Evolutionary conservation across 2,113 vertebrate species (phyloP).

Genomic region (Ageneiosus marmoratus): DNA sequence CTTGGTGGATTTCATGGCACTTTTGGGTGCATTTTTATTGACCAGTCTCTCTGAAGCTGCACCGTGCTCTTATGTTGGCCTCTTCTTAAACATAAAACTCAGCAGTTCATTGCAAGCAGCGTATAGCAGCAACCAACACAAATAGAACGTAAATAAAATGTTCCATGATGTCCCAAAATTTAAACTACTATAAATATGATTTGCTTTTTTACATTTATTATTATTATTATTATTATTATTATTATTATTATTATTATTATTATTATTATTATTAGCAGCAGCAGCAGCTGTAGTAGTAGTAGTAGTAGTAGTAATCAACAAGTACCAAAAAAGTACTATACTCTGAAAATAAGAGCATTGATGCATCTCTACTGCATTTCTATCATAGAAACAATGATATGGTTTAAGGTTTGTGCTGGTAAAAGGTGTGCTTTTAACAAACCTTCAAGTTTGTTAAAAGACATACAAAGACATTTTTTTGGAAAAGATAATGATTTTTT

Average conservation of each 20-base stretch:
- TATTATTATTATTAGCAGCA: not conserved
- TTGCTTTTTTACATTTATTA: too few species aligned
- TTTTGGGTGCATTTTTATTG: not conserved
- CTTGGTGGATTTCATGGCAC: not conserved
- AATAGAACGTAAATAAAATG: not conserved
- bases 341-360: not conserved
- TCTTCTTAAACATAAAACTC: not conserved
- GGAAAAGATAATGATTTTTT: not conserved
- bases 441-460: not conserved
- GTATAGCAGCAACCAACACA: not conserved
- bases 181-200: too few species aligned
- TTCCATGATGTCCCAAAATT: not conserved
- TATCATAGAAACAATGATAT: not conserved
- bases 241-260: not conserved
- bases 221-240: too few species aligned
- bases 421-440: not conserved
- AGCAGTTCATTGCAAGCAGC: not conserved
- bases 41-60: not conserved
- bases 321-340: not conserved
- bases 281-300: too few species aligned
- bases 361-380: not conserved
- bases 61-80: not conserved
- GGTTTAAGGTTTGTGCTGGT: not conserved
- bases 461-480: too few species aligned
- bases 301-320: too few species aligned